Evolutionary conservation across 1,140 invertebrate species (phyloP), one percentile per base, ranked within the genome.

Genomic region (Drosophila elegans): DNA sequence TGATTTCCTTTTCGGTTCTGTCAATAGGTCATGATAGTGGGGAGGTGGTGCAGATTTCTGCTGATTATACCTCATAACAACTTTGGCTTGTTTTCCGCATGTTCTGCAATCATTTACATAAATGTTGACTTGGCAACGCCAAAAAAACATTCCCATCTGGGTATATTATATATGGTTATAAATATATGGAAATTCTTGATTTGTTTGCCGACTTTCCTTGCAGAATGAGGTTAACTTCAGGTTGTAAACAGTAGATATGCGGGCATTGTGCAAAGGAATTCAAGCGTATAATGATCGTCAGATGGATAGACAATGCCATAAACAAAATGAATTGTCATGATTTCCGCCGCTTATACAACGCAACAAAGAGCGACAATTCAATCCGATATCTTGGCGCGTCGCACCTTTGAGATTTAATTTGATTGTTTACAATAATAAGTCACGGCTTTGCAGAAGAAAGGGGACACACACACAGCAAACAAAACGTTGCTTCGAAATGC

Each of bases 271-370:
- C 49, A 63, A 62, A 80, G 78, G 64, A 59, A 85, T 74, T 76
- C 72, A 85, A 84, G 83, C 73, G 78, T 64, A 63, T 76, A 73
- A 85, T 80, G 71, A 85, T 77, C 63, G 73, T 74, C 72, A 54
- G 52, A 63, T 52, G 71, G 68, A 55, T 74, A 49, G 49, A 74
- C 81, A 85, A 88, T 77, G 69, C 81, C 78, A 86, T 85, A 88
- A 78, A 78, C 63, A 59, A 75, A 88, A 78, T 71, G 66, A 77
- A 88, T 82, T 85, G 82, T 78, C 83, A 82, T 82, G 68, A 85
- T 88, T 85, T 85, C 78, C 82, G 82, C 74, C 79, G 74, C 74
- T 68, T 74, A 74, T 54, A 78, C 64, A 78, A 85, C 57, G 51
- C 68, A 78, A 83, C 54, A 78, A 57, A 73, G 60, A 62, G 62